Percentiles rank a stretch among this genome's conserved stretches.
phyloP scores from a whole-genome alignment of 2,888 invertebrate genomes.

The Tortrix viridana region DNA sequence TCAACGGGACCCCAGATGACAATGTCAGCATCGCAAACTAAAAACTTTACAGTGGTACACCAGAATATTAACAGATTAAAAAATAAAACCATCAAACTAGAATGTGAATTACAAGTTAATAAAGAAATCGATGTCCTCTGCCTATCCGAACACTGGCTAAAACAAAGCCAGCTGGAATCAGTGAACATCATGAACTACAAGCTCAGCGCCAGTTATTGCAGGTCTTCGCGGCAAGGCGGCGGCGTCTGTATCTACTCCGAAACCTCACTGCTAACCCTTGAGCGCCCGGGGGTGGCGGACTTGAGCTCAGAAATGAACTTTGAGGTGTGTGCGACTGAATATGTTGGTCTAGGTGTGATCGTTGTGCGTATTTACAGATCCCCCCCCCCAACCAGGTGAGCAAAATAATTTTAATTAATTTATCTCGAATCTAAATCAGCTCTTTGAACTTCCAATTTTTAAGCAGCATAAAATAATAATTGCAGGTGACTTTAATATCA shows the following conservation, averaged over 20 bases:
- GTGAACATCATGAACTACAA: too few species aligned
- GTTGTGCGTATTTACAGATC: conserved; percentile 7
- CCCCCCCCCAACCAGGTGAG: conserved; percentile 1
- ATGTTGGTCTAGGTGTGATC: conserved; percentile 17
- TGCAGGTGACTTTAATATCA: neutral
- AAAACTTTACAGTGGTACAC: neutral
- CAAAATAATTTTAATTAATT: neutral
- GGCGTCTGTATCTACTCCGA: conserved; percentile 29
- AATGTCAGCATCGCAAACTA: too few species aligned
- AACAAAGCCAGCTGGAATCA: too few species aligned
- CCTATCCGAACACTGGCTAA: neutral
- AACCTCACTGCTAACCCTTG: conserved; percentile 12
- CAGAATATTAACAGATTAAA: neutral
- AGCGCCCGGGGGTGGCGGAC: conserved; percentile 3
- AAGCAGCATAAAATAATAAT: neutral
- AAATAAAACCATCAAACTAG: neutral
- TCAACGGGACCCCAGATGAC: too few species aligned
- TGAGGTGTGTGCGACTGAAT: conserved; percentile 6
- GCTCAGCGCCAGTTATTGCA: neutral
- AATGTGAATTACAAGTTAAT: neutral
- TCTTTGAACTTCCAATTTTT: neutral
- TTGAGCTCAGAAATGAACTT: neutral
- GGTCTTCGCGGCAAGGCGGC: conserved; percentile 10
- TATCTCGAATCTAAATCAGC: neutral
- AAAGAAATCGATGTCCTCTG: neutral